Evolutionary conservation across 1,140 invertebrate genomes (phyloP), one percentile per base, ranked within the genome.

Genomic region (Hyles vespertilio): DNA sequence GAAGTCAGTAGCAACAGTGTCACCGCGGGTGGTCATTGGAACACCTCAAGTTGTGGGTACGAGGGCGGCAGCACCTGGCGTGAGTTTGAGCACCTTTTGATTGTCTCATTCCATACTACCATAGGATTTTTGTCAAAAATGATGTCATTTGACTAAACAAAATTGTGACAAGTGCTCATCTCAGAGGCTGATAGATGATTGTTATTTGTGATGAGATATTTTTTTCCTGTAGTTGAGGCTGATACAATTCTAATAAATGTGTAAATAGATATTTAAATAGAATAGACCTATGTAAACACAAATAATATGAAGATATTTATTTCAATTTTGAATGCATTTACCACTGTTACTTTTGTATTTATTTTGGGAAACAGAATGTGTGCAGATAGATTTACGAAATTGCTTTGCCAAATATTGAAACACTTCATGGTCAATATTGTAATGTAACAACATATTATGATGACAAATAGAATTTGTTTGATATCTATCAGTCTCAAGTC

Each of bases 31-130:
- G 61, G 94, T 97, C 62, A 94, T 96, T 70, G 93, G 93, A 66
- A 91, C 93, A 74, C 92, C 92, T 57, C 95, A 96, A 80, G 93
- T 97, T 88, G 93, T 96, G 66, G 94, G 94, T 59, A 90, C 94
- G 32, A 91, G 96, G 80, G 93, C 95, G 61, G 94, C 95, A 72
- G 92, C 92, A 76, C 94, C 94, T 74, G 93, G 93, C 82, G 95
- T 96, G 93, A 93, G 94, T 92, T 59, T 9, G 11, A 45, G 56
- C 22, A 56, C 32, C 33, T 47, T 34, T 56, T 47, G 32, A 56
- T 56, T 40, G 36, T 40, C 36, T 40, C 36, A 40, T 40, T 40
- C 36, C 36, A 40, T 40, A 40, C 8, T 22, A 22, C 22, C 22
- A 40, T 40, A 40, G 36, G 36, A 8, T n/a, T 22, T 32, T 2